Percentiles rank a stretch among this genome's conserved stretches.
These are phyloP conservation scores for Pogona vitticeps DNA, from an alignment of 2,113 vertebrate species.

Conservation along the genomic window DNA sequence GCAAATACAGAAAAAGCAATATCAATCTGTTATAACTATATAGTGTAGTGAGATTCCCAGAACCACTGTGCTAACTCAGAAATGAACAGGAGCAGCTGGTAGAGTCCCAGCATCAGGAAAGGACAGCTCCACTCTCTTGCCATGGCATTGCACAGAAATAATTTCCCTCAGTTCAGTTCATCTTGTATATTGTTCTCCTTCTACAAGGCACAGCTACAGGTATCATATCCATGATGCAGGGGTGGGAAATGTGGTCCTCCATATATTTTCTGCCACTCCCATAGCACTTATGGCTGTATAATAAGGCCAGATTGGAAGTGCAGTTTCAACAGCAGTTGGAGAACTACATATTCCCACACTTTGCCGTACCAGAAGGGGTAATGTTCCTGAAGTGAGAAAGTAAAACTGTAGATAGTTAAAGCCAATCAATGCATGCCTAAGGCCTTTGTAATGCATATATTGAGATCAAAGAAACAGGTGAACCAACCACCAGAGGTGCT, in stretches of 20 bases:
- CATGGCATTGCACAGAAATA: background rate
- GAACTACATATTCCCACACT: background rate
- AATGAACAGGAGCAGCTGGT: background rate
- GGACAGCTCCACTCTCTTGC: background rate
- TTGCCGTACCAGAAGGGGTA: background rate
- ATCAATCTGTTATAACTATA: no score
- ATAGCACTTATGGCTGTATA: background rate
- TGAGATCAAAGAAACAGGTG: background rate
- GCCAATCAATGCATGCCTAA: background rate
- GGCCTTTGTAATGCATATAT: background rate
- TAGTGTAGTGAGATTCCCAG: background rate
- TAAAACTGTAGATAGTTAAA: background rate
- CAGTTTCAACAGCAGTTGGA: background rate
- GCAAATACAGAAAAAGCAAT: background rate
- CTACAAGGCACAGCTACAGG: background rate
- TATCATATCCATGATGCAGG: no score
- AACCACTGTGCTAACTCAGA: background rate
- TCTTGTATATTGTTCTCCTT: background rate
- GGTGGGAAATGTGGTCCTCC: background rate
- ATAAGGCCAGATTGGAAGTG: background rate
- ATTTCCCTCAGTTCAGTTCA: background rate
- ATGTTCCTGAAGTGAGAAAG: background rate
- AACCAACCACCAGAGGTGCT: background rate
- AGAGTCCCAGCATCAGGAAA: background rate
- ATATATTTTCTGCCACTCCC: background rate